Base-by-base conservation (phyloP, 2,888 invertebrate genomes). In the Drosophila phalerata region DNA sequence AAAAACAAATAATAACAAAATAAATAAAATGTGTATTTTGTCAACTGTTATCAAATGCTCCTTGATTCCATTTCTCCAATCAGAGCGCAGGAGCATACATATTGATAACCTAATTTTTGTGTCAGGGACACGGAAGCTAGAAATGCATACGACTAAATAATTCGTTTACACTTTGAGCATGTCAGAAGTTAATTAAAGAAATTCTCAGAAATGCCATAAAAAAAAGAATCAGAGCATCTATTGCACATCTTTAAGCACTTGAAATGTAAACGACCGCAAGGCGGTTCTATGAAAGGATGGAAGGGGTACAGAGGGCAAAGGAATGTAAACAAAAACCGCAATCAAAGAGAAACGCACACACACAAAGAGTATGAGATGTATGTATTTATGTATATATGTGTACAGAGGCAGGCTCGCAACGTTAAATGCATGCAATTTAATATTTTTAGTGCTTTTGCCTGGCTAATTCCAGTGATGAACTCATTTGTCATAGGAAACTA, bases 391-490 rank as follows among this genome's bases (percentile, higher is more conserved):
- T 45, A 19, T 28, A 10, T 43, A 19, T 47, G 37, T 47, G 53
- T 58, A 47, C 17, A 9, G 10, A 40, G 40, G 34, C 25, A 38
- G 25, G 37, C 32, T 49, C 49, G 32, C 61, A 58, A 10, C 48
- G 60, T 25, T 47, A 45, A 43, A 38, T 71, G 65, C 56, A 64
- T 70, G 76, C 79, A 73, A 48, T 69, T 60, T 64, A 70, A 75
- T 71, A 55, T 67, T 71, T 68, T 62, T 58, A 58, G 69, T 47
- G 48, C 45, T 40, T 63, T 48, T 61, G 62, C 32, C 34, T 62
- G 49, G 40, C 65, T 75, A 77, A 79, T 79, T 81, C 69, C 43
- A 81, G 72, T 58, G 78, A 85, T 85, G 83, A 77, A 66, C 81
- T 79, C 86, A 84, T 63, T 63, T 70, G 71, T 43, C 49, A 57